Percentiles rank a stretch among this genome's conserved stretches.
These are phyloP conservation scores for Blera fallax DNA, from an alignment of 2,888 invertebrate genomes.

Conservation along the genomic window DNA sequence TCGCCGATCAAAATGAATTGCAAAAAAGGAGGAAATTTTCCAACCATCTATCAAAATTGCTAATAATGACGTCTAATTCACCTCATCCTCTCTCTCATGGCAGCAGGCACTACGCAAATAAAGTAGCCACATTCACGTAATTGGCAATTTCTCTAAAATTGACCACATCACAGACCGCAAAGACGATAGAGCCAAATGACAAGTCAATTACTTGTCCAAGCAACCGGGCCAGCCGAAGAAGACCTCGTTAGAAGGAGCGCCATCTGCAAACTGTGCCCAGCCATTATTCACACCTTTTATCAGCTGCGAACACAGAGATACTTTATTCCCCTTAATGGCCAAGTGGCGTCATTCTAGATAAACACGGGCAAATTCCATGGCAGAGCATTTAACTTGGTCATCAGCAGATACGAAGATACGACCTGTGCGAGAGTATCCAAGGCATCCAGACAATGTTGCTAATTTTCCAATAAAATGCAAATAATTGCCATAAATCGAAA, in stretches of 20 bases:
- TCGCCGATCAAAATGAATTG: neutral
- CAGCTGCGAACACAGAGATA: slow-evolving; percentile 40
- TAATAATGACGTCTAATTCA: slow-evolving; percentile 58
- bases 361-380: slow-evolving; percentile 28
- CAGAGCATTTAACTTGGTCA: slow-evolving; percentile 31
- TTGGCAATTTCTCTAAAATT: slow-evolving; percentile 63
- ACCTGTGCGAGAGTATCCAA: neutral
- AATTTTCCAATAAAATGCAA: slow-evolving; percentile 69
- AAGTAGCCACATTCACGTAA: slow-evolving; percentile 49
- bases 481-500: slow-evolving; percentile 71
- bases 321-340: slow-evolving; percentile 6
- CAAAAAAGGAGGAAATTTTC: neutral
- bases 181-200: slow-evolving; percentile 46
- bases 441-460: slow-evolving; percentile 59
- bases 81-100: neutral
- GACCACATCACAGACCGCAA: slow-evolving; percentile 49
- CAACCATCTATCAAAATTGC: slow-evolving; percentile 54
- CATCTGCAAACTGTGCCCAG: slow-evolving; percentile 12
- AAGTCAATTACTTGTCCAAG: slow-evolving; percentile 61
- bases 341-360: slow-evolving; percentile 38
- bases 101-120: slow-evolving; percentile 36
- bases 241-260: slow-evolving; percentile 28
- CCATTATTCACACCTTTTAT: slow-evolving; percentile 71
- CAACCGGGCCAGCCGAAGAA: slow-evolving; percentile 4
- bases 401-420: slow-evolving; percentile 13